Conservation (phyloP, 1,140 invertebrate species). For the Maniola jurtina region DNA sequence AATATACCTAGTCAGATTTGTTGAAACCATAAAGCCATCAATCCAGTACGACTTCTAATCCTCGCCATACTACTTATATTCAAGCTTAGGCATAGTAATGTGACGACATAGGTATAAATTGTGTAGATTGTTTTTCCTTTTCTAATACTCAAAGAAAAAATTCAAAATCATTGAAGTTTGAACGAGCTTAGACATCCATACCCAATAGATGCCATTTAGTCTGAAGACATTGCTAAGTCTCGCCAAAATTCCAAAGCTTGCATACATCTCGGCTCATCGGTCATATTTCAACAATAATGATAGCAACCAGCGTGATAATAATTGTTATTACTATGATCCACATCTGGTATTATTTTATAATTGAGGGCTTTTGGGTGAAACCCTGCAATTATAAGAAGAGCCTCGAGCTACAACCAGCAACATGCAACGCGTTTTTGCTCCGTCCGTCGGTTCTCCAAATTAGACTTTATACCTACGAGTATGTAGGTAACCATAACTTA, state of each 20-base stretch:
- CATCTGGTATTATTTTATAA: constrained; percentile 79
- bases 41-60: no score
- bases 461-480: constrained; percentile 21
- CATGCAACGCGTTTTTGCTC: constrained; percentile 71
- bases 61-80: no score
- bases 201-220: background rate
- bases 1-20: background rate
- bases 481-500: constrained; percentile 1
- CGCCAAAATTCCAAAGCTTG: constrained; percentile 58
- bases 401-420: constrained; percentile 61
- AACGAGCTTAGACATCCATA: background rate
- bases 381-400: constrained; percentile 76
- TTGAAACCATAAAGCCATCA: no score
- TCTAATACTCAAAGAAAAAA: background rate
- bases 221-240: constrained; percentile 25
- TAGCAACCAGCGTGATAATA: constrained; percentile 74
- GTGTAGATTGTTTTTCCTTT: background rate
- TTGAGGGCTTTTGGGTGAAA: constrained; percentile 76
- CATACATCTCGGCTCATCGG: constrained; percentile 57
- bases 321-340: constrained; percentile 78
- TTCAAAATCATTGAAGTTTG: no score
- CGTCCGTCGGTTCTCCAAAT: constrained; percentile 35
- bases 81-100: no score
- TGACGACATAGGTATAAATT: no score
- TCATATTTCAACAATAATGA: constrained; percentile 76